Evolutionary conservation across 2,888 invertebrate genomes (phyloP), one percentile per base, ranked within the genome.

Genomic region (Machimus atricapillus): DNA sequence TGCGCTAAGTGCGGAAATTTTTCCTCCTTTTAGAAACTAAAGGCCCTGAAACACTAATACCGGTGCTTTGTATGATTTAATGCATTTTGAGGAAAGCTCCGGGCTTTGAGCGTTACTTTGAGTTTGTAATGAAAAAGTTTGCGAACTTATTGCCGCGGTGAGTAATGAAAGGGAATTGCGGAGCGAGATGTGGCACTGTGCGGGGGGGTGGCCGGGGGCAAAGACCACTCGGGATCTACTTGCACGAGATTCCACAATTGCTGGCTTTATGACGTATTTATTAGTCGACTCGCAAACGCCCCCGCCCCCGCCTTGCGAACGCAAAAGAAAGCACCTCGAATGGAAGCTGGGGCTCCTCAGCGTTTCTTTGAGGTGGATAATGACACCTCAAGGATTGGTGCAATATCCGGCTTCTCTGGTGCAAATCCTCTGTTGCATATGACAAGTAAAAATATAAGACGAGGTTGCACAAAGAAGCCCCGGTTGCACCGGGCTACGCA

Each of bases 1-100:
- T 82, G n/a, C 58, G 79, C 52, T 79, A 79, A 79, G 79, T 46
- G 79, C 27, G 52, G 52, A 40, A 79, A 79, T 79, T 79, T 79
- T 79, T 79, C 79, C 79, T 52, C 52, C 52, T 79, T 79, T 52
- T 14, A 46, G 82, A 31, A 82, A 82, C 34, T 82, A 82, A 58
- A 82, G 58, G 82, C 56, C 52, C 52, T 79, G 79, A 58, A 82
- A 40, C 56, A 58, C 58, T 82, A 82, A 82, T 58, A 66, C 82
- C 82, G 66, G 82, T 58, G 40, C 66, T 82, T 56, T 82, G 66
- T 82, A 82, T 82, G 82, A 82, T 82, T 82, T 82, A 82, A 82
- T 58, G 82, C 58, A 82, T 56, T 66, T 82, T 58, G 34, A 27
- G 37, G 37, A 82, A 66, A 58, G 82, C 58, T 82, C 23, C 19